These are phyloP conservation scores for Urocynchramus pylzowi DNA, from an alignment of 2,113 vertebrate species.

Conservation along the genomic window DNA sequence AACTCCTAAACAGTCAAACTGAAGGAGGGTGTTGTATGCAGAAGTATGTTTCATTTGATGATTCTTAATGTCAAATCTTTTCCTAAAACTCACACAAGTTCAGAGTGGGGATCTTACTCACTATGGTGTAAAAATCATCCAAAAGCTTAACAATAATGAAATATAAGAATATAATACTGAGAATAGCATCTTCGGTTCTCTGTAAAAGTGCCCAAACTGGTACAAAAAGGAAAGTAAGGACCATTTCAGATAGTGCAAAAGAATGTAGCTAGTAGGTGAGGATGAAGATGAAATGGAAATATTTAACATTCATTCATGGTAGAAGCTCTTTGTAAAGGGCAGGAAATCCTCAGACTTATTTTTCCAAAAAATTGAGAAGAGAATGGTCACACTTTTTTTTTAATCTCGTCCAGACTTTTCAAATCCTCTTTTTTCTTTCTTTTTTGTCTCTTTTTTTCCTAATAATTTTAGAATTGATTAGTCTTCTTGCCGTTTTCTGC, in stretches of 20 bases:
- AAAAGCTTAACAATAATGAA: neutral
- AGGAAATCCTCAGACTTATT: conserved; percentile 35
- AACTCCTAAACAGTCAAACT: neutral
- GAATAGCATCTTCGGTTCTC: neutral
- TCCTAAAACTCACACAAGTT: neutral
- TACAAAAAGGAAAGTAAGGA: neutral
- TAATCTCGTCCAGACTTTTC: conserved; percentile 40
- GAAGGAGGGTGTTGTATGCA: neutral
- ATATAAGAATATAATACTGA: neutral
- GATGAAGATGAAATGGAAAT: conserved; percentile 31
- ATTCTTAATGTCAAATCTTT: neutral
- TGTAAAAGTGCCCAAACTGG: neutral
- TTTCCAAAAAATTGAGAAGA: conserved; percentile 5
- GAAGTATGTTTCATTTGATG: neutral
- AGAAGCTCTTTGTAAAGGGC: neutral
- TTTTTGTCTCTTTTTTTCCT: conserved; percentile 3
- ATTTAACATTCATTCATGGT: neutral
- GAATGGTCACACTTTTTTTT: neutral
- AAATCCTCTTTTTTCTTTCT: neutral
- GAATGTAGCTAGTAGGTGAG: neutral
- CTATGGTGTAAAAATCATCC: neutral
- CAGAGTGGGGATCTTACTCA: neutral
- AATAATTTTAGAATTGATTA: conserved; percentile 65
- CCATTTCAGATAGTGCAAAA: neutral
- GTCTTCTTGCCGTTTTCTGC: conserved; percentile 62